A percentile compares a stretch with the other conserved stretches of the same genome.
Conservation (phyloP, 2,113 vertebrate genomes). For the Sinosuthora webbiana region DNA sequence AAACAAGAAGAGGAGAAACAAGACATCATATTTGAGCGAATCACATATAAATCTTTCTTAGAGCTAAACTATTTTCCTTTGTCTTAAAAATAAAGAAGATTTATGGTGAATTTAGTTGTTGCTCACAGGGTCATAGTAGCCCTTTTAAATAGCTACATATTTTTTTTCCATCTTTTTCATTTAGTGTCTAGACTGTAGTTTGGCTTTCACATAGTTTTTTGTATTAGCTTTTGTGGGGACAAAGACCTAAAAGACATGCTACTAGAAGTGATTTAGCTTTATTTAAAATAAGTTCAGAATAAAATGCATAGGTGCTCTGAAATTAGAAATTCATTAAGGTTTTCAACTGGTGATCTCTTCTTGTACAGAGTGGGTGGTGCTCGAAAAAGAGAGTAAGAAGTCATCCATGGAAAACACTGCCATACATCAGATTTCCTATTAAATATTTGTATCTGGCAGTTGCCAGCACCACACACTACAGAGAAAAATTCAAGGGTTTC, state of each 20-base stretch:
- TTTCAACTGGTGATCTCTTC: not conserved
- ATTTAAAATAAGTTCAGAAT: not conserved
- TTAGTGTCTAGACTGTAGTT: not conserved
- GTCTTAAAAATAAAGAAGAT: not conserved
- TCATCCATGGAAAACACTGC: not conserved
- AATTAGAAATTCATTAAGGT: not conserved
- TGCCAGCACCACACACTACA: not conserved
- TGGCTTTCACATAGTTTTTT: not conserved
- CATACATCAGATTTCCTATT: not conserved
- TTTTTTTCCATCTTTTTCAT: not conserved
- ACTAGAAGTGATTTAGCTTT: not conserved
- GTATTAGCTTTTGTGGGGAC: not conserved
- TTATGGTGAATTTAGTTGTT: not conserved
- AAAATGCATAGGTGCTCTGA: not conserved
- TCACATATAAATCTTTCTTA: not conserved
- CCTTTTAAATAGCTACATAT: not conserved
- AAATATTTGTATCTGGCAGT: not conserved
- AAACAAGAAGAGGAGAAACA: not conserved
- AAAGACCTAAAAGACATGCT: not conserved
- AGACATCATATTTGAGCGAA: not conserved
- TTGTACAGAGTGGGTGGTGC: not conserved
- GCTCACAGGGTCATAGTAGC: not conserved
- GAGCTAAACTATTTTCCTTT: not conserved
- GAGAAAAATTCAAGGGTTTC: not conserved
- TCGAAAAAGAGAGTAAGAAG: not conserved